Percentiles rank a stretch among this genome's conserved stretches.
Evolutionary conservation across 2,888 invertebrate genomes (phyloP).

Genomic region (Dicyrtomina minuta): DNA sequence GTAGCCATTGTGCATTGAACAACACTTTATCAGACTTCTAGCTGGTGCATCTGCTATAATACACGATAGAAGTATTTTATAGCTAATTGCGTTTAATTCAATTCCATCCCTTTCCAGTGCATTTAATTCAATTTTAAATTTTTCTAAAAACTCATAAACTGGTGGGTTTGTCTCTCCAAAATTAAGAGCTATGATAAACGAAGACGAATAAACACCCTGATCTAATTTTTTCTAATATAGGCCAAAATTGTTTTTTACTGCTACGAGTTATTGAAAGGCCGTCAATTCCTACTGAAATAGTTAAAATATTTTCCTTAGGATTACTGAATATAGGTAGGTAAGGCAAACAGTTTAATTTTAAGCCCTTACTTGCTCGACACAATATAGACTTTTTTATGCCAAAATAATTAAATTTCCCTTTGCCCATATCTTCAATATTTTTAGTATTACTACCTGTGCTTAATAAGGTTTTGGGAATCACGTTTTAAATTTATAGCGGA

Average conservation of each 20-base stretch:
- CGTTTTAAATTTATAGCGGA: too few relatives aligned
- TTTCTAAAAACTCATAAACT: background rate
- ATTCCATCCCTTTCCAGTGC: background rate
- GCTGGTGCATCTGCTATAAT: conserved; percentile 4
- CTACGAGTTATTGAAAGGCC: conserved; percentile 24
- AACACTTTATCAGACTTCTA: conserved; percentile 16
- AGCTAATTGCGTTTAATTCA: background rate
- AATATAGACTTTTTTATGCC: too few relatives aligned
- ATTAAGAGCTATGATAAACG: conserved; percentile 2
- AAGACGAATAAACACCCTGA: background rate
- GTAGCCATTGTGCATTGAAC: conserved; percentile 18
- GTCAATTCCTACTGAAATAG: conserved; percentile 18
- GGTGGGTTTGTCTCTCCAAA: background rate
- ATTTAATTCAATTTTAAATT: background rate
- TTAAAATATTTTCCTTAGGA: too few relatives aligned
- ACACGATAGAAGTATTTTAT: too few relatives aligned
- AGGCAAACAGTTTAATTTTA: too few relatives aligned
- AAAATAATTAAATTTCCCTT: too few relatives aligned
- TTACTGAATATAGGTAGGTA: too few relatives aligned
- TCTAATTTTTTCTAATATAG: conserved; percentile 17
- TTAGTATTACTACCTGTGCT: too few relatives aligned
- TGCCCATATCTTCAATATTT: too few relatives aligned
- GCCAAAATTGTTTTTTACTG: conserved; percentile 29
- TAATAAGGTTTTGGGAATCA: too few relatives aligned
- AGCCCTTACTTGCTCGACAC: too few relatives aligned